Evolutionary conservation across 2,888 invertebrate species (phyloP), one percentile per base, ranked within the genome.

Genomic region (Nomada hirtipes): DNA sequence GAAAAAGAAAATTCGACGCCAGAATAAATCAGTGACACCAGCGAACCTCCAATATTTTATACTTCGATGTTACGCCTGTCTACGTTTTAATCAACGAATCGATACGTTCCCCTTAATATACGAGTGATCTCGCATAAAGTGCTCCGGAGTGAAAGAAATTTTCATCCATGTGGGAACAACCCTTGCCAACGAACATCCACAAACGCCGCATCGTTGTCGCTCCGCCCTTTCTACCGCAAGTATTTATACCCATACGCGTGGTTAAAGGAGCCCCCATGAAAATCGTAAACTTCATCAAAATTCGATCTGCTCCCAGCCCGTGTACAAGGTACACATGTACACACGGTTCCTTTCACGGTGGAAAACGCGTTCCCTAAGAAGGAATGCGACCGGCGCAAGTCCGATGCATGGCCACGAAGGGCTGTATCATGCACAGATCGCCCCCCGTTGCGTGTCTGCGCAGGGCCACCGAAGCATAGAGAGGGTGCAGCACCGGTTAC

Each of bases 361-460:
- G 64, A 75, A 88, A 76, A 76, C 57, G 75, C 74, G 47, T 78
- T n/a, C 75, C 67, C 69, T 15, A 29, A 70, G 79, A 29, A 70
- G 79, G 86, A 84, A 84, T 80, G 79, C 36, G 47, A 70, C 57
- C 53, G 47, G 60, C 26, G 52, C 53, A 52, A 59, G 60, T 59
- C 75, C 44, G 44, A 67, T 63, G 79, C 79, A 26, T 57, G 73
- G 53, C 36, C 64, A 80, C 61, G 87, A 76, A 87, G 88, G 89
- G 85, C 86, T 88, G 88, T 87, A 91, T 91, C 90, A 84, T 89
- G 85, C 82, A 80, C 84, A 67, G 42, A 74, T 69, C 67, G 84
- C 80, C 91, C 88, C 90, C 91, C 73, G 90, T 89, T 91, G 91
- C 63, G 89, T 60, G 61, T 70, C 78, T 53, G 79, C 79, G 81